Percentiles rank a stretch among this genome's conserved stretches.
Evolutionary conservation across 2,113 vertebrate genomes (phyloP).

Genomic region (Thamnaconus septentrionalis): DNA sequence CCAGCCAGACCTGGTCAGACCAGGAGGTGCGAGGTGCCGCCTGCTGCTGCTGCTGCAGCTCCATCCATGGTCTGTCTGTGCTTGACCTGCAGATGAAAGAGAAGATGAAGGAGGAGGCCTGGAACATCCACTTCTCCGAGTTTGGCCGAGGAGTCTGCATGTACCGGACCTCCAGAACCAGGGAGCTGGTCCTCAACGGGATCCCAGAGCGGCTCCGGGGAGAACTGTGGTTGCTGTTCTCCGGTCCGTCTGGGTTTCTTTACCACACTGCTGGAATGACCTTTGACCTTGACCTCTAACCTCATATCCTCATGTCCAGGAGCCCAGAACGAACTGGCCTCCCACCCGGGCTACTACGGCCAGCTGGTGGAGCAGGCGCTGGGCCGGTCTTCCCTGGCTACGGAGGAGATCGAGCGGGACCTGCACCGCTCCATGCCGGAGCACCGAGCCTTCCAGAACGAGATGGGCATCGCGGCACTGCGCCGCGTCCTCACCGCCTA

Average conservation of each 20-base stretch:
- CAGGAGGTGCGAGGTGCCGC: too few species aligned
- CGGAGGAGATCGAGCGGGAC: constrained; percentile 97
- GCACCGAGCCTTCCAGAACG: constrained; percentile 96
- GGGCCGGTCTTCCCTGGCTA: constrained; percentile 87
- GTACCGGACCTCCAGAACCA: constrained; percentile 91
- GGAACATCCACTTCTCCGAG: constrained; percentile 98
- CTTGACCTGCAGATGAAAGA: constrained; percentile 84
- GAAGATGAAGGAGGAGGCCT: constrained; percentile 95
- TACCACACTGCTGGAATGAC: background rate
- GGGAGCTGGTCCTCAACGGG: constrained; percentile 91
- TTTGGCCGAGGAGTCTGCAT: constrained; percentile 95
- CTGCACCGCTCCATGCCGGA: constrained; percentile 98
- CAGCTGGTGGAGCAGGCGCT: constrained; percentile 88
- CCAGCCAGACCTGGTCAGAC: too few species aligned
- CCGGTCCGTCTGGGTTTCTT: constrained; percentile 49
- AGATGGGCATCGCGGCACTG: constrained; percentile 91
- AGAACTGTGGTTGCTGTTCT: constrained; percentile 95
- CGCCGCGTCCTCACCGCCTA: constrained; percentile 94
- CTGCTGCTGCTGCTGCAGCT: too few species aligned
- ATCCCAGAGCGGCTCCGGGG: constrained; percentile 91
- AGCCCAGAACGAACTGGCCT: constrained; percentile 92
- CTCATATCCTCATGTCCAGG: constrained; percentile 69
- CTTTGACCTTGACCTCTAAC: background rate
- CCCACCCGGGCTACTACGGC: constrained; percentile 89
- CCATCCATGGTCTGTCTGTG: background rate